Evolutionary conservation across 2,888 invertebrate species (phyloP), one percentile per base, ranked within the genome.

Genomic region (Graphium colonna): DNA sequence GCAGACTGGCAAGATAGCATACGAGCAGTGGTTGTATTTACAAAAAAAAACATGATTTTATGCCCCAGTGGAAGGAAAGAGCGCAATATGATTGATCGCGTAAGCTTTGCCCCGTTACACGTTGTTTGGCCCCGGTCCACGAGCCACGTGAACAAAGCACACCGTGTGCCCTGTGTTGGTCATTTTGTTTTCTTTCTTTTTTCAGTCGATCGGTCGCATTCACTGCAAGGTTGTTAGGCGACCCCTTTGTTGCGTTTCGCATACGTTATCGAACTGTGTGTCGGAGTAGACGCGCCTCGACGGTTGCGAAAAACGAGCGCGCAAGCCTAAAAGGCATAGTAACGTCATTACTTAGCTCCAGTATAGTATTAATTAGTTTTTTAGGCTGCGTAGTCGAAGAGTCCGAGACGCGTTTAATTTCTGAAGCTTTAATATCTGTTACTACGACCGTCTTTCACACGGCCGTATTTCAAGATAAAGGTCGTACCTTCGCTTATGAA

Each of bases 61-160:
- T 26, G 4, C 26, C 26, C 26, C 7, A 3, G 3, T 26, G 28
- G 4, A 26, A 26, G 3, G 3, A 43, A 9, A 28, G 13, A 15
- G 28, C 7, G 31, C n/a, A 31, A n/a, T 16, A 17, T 44, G 33
- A 44, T 17, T 44, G 44, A 44, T 44, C n/a, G 16, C 33, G 17
- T 16, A 28, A 44, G 44, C 31, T 44, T 16, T 44, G 28, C 33
- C 5, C 17, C 31, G 31, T 44, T 28, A 31, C 3, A n/a, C 16
- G 16, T 16, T 44, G 44, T 33, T 44, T 44, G 17, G 16, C 31
- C 16, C 16, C 17, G 33, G 31, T 44, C 31, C 31, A 33, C 17
- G 31, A 1, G 44, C 16, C 31, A n/a, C 31, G 44, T 44, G 31
- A 31, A 33, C 44, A 44, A 31, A 0, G 44, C 5, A 28, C 16